Conservation (phyloP, 1,140 invertebrate genomes). For the Caerostris extrusa region DNA sequence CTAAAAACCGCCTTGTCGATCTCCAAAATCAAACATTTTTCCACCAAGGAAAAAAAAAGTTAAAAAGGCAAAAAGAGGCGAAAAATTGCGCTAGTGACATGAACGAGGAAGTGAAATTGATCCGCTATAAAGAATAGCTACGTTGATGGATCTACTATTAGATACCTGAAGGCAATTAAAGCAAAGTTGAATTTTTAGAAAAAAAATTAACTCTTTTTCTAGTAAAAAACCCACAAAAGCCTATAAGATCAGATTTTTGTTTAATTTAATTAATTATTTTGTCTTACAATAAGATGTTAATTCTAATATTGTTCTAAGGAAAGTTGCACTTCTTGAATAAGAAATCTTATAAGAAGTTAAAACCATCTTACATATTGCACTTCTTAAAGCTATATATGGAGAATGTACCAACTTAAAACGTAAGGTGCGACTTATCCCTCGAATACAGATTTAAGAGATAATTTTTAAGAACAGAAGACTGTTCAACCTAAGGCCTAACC, state of each 20-base stretch:
- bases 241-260: neutral
- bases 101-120: conserved; percentile 22
- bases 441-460: neutral
- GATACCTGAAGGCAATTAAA: neutral
- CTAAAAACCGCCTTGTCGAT: neutral
- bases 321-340: no score
- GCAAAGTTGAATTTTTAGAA: no score
- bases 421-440: no score
- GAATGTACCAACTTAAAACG: no score
- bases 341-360: no score
- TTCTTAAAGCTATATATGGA: no score
- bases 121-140: neutral
- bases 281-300: no score
- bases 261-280: neutral
- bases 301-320: no score
- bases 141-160: conserved; percentile 45
- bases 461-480: neutral
- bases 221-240: no score
- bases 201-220: no score
- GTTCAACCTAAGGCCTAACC: neutral
- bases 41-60: neutral
- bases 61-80: neutral
- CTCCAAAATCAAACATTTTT: neutral
- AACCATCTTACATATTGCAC: no score
- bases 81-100: conserved; percentile 41